phyloP scores from a whole-genome alignment of 2,888 invertebrate genomes.

The Ligdia adustata region DNA sequence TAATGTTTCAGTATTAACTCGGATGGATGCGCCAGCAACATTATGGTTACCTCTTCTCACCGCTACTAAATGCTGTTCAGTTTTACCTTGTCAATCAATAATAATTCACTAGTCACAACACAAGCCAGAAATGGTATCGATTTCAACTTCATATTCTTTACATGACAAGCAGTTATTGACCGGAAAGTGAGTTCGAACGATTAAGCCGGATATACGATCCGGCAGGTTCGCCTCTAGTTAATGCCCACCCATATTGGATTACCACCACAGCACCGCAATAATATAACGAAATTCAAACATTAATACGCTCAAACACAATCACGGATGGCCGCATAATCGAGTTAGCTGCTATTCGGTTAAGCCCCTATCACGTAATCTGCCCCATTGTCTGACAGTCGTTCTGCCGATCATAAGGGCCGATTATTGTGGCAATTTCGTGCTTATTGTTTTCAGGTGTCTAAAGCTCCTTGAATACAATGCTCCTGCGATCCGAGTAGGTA shows the following conservation, averaged over 20 bases:
- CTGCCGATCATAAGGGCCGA: conserved; percentile 76
- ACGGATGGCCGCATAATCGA: conserved; percentile 82
- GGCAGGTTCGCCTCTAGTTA: conserved; percentile 56
- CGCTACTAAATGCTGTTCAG: too few relatives aligned
- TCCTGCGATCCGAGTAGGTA: conserved; percentile 49
- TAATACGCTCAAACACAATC: conserved; percentile 82
- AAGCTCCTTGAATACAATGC: conserved; percentile 42
- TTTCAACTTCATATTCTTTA: conserved; percentile 2
- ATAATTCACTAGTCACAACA: too few relatives aligned
- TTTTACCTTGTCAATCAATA: too few relatives aligned
- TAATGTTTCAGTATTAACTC: too few relatives aligned
- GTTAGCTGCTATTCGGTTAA: conserved; percentile 82
- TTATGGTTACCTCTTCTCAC: too few relatives aligned
- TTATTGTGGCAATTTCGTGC: conserved; percentile 80
- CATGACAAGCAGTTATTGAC: not conserved
- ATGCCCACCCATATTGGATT: conserved; percentile 76
- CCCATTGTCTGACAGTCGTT: conserved; percentile 76
- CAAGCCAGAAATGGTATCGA: not conserved
- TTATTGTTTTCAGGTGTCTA: conserved; percentile 81
- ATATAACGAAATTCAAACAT: conserved; percentile 83
- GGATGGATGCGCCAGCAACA: too few relatives aligned
- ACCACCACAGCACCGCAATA: conserved; percentile 75
- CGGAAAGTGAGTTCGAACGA: conserved; percentile 1
- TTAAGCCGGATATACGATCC: conserved; percentile 9
- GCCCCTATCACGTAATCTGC: conserved; percentile 80